A percentile compares a stretch with the other conserved stretches of the same genome.
These are phyloP conservation scores for Sinotaia quadrata DNA, from an alignment of 2,888 invertebrate genomes.

Conservation along the genomic window DNA sequence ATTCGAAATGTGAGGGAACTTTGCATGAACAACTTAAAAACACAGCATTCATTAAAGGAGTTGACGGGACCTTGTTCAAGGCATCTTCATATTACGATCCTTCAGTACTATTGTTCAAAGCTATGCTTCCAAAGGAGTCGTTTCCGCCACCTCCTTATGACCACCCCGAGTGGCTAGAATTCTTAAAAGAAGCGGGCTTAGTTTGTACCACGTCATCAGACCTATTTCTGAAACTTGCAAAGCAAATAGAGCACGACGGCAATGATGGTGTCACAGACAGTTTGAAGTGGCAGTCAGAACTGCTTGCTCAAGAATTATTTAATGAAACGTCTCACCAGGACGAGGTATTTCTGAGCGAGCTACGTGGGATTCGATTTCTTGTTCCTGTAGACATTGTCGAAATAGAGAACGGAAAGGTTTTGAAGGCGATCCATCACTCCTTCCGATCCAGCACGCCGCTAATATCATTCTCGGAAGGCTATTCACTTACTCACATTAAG, in stretches of 20 bases:
- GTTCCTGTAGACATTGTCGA: background rate
- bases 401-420: background rate
- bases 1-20: too few species aligned
- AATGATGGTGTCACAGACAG: background rate
- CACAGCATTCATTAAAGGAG: slow-evolving; percentile 1
- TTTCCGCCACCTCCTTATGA: slow-evolving; percentile 15
- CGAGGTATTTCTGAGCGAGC: background rate
- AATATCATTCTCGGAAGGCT: slow-evolving; percentile 8
- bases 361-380: slow-evolving; percentile 2
- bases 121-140: background rate
- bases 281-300: background rate
- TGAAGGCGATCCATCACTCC: background rate
- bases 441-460: slow-evolving; percentile 2
- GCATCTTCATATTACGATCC: slow-evolving; percentile 11
- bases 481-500: background rate
- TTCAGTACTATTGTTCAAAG: background rate
- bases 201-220: background rate
- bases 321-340: background rate
- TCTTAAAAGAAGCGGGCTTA: background rate
- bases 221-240: slow-evolving; percentile 1
- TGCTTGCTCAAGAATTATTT: background rate
- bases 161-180: background rate
- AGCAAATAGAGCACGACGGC: background rate
- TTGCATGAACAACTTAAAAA: background rate
- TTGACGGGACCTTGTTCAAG: slow-evolving; percentile 10